Evolutionary conservation across 2,113 vertebrate species (phyloP).

Genomic region (Halichoerus grypus): DNA sequence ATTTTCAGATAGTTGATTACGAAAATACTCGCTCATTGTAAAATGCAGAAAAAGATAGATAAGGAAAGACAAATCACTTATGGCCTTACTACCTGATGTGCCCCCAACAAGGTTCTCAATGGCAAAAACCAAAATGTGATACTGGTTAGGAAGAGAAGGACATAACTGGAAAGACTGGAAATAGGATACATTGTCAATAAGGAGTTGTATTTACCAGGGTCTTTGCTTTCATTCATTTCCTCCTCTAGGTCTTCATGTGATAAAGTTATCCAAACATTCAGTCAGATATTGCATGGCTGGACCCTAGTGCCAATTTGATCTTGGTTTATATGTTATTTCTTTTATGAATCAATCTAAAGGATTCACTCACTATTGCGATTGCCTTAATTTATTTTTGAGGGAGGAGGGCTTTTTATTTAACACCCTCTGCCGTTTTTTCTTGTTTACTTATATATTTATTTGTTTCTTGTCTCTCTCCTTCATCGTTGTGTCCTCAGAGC

Average conservation of each 20-base stretch:
- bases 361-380: not conserved
- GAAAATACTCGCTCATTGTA: constrained; percentile 18
- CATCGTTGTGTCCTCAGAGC: not conserved
- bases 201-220: not conserved
- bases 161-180: not conserved
- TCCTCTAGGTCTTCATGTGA: constrained; percentile 5
- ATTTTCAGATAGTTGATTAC: constrained; percentile 20
- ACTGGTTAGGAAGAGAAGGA: not conserved
- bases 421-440: not conserved
- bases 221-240: not conserved
- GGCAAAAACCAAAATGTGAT: not conserved
- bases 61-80: not conserved
- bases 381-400: not conserved
- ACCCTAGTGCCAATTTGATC: not conserved
- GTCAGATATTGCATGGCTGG: not conserved
- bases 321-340: not conserved
- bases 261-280: not conserved
- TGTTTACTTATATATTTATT: not conserved
- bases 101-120: not conserved
- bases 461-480: constrained; percentile 10
- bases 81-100: not conserved
- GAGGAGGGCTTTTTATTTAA: not conserved
- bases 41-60: not conserved
- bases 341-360: not conserved
- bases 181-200: not conserved